Conservation (phyloP, 1,140 invertebrate species). For the Belonocnema kinseyi region DNA sequence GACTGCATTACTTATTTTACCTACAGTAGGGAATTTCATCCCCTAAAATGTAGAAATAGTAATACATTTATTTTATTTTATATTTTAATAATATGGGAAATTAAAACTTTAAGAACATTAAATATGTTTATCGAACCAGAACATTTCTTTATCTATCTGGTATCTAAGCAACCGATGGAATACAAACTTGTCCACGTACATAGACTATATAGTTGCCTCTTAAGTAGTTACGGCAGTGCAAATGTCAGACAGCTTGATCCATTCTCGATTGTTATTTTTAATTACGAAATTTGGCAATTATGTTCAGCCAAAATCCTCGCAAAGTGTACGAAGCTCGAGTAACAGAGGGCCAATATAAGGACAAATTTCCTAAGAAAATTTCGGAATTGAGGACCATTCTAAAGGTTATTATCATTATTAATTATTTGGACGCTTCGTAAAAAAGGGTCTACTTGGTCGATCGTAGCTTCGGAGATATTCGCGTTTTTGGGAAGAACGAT, state of each 20-base stretch:
- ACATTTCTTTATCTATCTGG: constrained; percentile 41
- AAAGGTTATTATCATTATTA: constrained; percentile 46
- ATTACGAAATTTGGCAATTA: neutral
- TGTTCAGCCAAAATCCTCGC: neutral
- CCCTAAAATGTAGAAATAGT: no score
- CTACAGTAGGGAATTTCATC: no score
- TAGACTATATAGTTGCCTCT: neutral
- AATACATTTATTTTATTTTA: no score
- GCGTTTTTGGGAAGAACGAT: no score
- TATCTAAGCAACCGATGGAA: constrained; percentile 53
- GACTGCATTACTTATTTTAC: no score
- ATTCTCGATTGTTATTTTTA: neutral
- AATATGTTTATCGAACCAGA: neutral
- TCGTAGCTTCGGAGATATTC: no score
- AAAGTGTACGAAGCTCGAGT: constrained; percentile 29
- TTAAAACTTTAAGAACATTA: constrained; percentile 39
- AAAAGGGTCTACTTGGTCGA: no score
- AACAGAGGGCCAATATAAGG: constrained; percentile 36
- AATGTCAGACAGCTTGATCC: neutral
- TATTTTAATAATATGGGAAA: no score
- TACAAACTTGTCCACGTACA: constrained; percentile 37
- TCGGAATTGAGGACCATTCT: constrained; percentile 57
- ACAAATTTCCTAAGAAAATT: constrained; percentile 52
- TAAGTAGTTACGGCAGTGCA: constrained; percentile 9
- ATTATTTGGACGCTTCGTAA: neutral